Conservation (phyloP, 1,140 invertebrate species). For the Pseudobourletiella spinata region DNA sequence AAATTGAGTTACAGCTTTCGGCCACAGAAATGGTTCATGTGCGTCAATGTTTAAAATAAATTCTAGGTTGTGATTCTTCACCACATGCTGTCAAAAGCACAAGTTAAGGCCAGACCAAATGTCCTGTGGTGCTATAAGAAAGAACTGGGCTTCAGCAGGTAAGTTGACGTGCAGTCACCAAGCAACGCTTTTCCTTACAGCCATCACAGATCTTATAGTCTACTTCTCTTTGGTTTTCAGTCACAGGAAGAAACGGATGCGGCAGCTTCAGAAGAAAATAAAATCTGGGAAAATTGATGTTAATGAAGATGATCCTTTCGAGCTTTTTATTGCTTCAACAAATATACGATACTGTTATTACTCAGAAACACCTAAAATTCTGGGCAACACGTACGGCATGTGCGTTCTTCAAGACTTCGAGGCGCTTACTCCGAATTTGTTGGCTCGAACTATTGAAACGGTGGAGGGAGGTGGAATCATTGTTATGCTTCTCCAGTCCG, state of each 20-base stretch:
- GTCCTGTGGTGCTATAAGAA: constrained; percentile 99
- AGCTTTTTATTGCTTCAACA: constrained; percentile 90
- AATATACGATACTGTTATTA: constrained; percentile 98
- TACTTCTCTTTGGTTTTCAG: too few species aligned
- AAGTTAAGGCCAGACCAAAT: constrained; percentile 79
- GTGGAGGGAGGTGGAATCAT: constrained; percentile 96
- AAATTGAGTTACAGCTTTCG: too few species aligned
- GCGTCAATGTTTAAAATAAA: too few species aligned
- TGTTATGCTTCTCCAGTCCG: constrained; percentile 68
- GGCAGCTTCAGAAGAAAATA: constrained; percentile 75
- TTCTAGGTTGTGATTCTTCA: constrained; percentile 84
- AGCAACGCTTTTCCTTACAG: too few species aligned
- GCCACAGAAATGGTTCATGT: too few species aligned
- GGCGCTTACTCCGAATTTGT: constrained; percentile 94
- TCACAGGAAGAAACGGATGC: constrained; percentile 88
- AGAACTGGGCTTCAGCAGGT: constrained; percentile 85
- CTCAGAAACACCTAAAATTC: constrained; percentile 92
- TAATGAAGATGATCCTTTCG: constrained; percentile 94
- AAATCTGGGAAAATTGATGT: constrained; percentile 79
- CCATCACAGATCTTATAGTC: too few species aligned
- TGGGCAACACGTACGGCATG: constrained; percentile 96
- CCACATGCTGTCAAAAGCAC: constrained; percentile 92
- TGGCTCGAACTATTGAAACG: constrained; percentile 92
- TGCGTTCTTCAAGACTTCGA: constrained; percentile 97
- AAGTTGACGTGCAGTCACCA: too few species aligned